Evolutionary conservation across 2,888 invertebrate genomes (phyloP), one percentile per base, ranked within the genome.

Genomic region (Imbricaverruca yamaguchii): DNA sequence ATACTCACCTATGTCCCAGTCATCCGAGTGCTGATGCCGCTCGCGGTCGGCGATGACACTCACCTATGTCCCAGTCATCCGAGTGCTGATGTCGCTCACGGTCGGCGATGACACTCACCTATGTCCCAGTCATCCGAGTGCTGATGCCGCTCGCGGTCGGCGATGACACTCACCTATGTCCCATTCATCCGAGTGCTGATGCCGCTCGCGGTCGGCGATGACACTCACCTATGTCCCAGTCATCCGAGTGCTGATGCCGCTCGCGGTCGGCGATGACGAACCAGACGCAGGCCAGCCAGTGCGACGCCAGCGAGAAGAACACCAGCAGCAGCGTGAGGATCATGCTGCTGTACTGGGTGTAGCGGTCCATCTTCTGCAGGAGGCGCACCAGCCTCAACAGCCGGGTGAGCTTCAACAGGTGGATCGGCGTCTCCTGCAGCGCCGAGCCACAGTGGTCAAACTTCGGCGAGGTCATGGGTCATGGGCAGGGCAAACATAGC

Each of bases 201-300:
- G 39, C 1, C 39, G 39, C 39, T 39, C 39, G 4, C 39, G 39
- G 39, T 39, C 39, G 88, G 1, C 84, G 83, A 82, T 67, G 57
- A 83, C 82, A 61, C 91, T 91, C 88, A 96, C 95, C 95, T 85
- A 94, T 91, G 87, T 93, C 93, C 93, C 94, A 94, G 84, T 91
- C 91, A 85, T 91, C 91, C 84, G 91, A 89, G 84, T 90, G 89
- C 84, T 89, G 89, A 81, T 91, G 90, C 84, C 93, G 91, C 87
- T 97, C 97, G 86, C 93, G 93, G 86, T 94, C 94, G 13, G 97
- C 97, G 85, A 97, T 96, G 85, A 96, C 94, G 88, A 94, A 97
- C 97, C 97, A 98, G 85, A 97, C 92, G 88, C 97, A 97, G 21
- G 97, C 97, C 83, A 97, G 90, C 97, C 97, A 97, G 88, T 98